Conservation (phyloP, 2,888 invertebrate species). For the Atethmia centrago region DNA sequence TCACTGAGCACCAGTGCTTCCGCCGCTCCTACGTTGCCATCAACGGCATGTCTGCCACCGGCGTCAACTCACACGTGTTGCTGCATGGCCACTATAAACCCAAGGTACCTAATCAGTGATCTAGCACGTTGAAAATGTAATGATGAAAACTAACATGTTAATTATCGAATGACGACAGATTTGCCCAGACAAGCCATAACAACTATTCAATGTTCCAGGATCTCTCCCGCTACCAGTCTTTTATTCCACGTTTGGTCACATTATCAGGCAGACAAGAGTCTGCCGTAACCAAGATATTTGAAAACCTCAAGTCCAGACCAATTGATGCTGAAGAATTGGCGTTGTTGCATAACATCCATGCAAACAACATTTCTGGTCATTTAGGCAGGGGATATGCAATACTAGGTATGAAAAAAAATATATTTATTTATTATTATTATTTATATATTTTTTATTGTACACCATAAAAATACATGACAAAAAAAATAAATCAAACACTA, state of each 20-base stretch:
- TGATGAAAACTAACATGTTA: not conserved
- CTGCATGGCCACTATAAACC: conserved; percentile 77
- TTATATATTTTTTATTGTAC: too few species aligned
- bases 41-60: conserved; percentile 77
- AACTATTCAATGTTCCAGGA: conserved; percentile 28
- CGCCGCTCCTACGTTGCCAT: conserved; percentile 82
- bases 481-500: too few species aligned
- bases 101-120: conserved; percentile 71
- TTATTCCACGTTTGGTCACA: conserved; percentile 76
- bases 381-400: conserved; percentile 80
- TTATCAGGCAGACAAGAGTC: conserved; percentile 78
- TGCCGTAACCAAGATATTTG: conserved; percentile 71
- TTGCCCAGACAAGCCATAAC: not conserved
- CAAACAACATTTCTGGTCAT: conserved; percentile 76
- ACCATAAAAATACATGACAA: too few species aligned
- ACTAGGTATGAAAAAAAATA: conserved; percentile 70
- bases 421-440: too few species aligned
- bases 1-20: conserved; percentile 90
- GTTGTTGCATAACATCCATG: conserved; percentile 79
- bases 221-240: conserved; percentile 75
- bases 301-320: conserved; percentile 75
- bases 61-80: conserved; percentile 79
- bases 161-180: not conserved
- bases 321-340: conserved; percentile 83
- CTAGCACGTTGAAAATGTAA: not conserved